Evolutionary conservation across 2,113 vertebrate genomes (phyloP), one percentile per base, ranked within the genome.

Genomic region (Chaetodon trifascialis): DNA sequence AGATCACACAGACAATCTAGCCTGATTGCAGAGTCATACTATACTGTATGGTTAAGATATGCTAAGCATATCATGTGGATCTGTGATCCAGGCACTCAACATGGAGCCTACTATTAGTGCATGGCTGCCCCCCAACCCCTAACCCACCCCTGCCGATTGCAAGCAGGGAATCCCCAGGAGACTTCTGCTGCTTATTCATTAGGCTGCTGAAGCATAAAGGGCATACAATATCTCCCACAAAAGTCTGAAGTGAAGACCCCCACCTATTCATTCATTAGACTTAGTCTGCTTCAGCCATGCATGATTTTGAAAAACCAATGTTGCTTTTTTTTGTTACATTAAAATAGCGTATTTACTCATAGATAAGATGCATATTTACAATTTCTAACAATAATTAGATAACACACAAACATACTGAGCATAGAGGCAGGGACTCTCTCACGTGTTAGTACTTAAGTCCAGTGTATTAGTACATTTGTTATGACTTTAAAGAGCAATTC

Each of bases 151-250:
- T 67, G 54, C 63, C 16, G 40, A 49, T 52, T 78, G 77, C 85
- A 89, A 62, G 85, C 64, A 74, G 85, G 90, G 86, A 83, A 85
- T 91, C 88, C 93, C 88, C 89, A 58, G 82, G 87, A 91, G 89
- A 76, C 82, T 87, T 86, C 84, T 79, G 73, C 82, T 71, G 80
- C 82, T 90, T 88, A 83, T 92, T 91, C 90, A 91, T 93, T 88
- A 93, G 86, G 65, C 80, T 83, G 80, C 79, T 52, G 47, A 76
- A 62, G 73, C 79, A 73, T 72, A 76, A 66, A 74, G 79, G 84
- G 79, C 83, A 84, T 78, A 42, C 56, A 80, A 74, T 30, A 74
- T 65, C 66, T 91, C 75, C 76, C 64, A 86, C 19, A 69, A 78
- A 49, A 79, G 65, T 63, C 68, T 73, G 82, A 56, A 86, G 69